These are phyloP conservation scores for Conus ventricosus DNA, from an alignment of 1,140 invertebrate genomes.

Conservation along the genomic window DNA sequence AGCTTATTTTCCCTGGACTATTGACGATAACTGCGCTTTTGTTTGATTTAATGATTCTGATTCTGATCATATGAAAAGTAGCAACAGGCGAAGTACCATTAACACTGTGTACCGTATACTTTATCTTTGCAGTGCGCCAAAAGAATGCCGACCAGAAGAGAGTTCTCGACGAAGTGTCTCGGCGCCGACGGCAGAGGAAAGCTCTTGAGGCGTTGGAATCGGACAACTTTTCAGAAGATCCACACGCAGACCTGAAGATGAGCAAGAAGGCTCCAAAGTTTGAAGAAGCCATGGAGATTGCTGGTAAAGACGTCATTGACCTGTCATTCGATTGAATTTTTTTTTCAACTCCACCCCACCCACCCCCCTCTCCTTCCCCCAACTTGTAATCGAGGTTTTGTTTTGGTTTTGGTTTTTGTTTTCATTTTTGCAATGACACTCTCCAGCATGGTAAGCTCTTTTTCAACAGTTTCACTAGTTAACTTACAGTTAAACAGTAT, in stretches of 20 bases:
- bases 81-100: too few relatives aligned
- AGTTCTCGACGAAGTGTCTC: slow-evolving; percentile 90
- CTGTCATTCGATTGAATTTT: background rate
- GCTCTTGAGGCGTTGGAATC: slow-evolving; percentile 95
- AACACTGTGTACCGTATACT: too few relatives aligned
- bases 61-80: background rate
- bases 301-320: slow-evolving; percentile 20
- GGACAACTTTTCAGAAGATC: slow-evolving; percentile 98
- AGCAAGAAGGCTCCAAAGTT: slow-evolving; percentile 96
- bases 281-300: slow-evolving; percentile 85
- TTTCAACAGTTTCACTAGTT: too few relatives aligned
- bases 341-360: background rate
- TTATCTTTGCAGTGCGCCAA: slow-evolving; percentile 57
- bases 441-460: too few relatives aligned
- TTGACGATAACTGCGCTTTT: background rate
- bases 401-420: background rate
- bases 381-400: background rate
- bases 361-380: background rate
- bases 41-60: background rate
- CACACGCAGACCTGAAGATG: slow-evolving; percentile 93
- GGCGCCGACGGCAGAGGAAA: slow-evolving; percentile 89
- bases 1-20: background rate
- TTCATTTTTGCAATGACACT: too few relatives aligned
- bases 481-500: too few relatives aligned
- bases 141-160: slow-evolving; percentile 76